phyloP scores from a whole-genome alignment of 1,140 invertebrate species.

The Brachionus manjavacas region DNA sequence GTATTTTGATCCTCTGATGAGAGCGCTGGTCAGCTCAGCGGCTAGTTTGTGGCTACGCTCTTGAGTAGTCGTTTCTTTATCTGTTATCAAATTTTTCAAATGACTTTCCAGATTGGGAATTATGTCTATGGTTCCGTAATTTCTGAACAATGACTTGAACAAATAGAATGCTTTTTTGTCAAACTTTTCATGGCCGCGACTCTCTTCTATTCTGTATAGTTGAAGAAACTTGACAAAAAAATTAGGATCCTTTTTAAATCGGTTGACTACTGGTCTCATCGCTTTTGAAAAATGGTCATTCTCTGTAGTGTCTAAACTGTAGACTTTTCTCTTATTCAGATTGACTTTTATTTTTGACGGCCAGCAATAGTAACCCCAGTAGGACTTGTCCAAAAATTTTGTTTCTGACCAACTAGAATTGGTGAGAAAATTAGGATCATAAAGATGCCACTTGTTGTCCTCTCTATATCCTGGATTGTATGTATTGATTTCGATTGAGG shows the following conservation, averaged over 20 bases:
- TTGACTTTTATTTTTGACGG: conserved; percentile 61
- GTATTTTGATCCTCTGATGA: conserved; percentile 74
- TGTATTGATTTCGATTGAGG: neutral
- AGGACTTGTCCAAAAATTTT: conserved; percentile 66
- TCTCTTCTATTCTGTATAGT: conserved; percentile 76
- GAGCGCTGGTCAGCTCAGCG: conserved; percentile 71
- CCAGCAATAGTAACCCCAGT: conserved; percentile 75
- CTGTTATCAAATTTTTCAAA: conserved; percentile 65
- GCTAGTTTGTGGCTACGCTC: conserved; percentile 77
- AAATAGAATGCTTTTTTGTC: conserved; percentile 64
- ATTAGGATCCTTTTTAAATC: conserved; percentile 57
- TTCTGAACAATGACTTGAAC: conserved; percentile 74
- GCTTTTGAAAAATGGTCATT: conserved; percentile 45
- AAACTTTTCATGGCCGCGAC: conserved; percentile 77
- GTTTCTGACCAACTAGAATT: conserved; percentile 17
- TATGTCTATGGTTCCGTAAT: conserved; percentile 65
- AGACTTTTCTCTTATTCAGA: neutral
- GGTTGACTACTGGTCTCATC: conserved; percentile 56
- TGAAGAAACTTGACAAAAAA: conserved; percentile 70
- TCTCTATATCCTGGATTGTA: conserved; percentile 15
- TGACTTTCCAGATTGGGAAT: conserved; percentile 65
- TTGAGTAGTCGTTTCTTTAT: conserved; percentile 65
- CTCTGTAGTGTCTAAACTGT: conserved; percentile 46
- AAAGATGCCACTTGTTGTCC: conserved; percentile 34
- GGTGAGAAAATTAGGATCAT: neutral